phyloP scores from a whole-genome alignment of 92 coral and sea anemone species.

The Porites lobata region DNA sequence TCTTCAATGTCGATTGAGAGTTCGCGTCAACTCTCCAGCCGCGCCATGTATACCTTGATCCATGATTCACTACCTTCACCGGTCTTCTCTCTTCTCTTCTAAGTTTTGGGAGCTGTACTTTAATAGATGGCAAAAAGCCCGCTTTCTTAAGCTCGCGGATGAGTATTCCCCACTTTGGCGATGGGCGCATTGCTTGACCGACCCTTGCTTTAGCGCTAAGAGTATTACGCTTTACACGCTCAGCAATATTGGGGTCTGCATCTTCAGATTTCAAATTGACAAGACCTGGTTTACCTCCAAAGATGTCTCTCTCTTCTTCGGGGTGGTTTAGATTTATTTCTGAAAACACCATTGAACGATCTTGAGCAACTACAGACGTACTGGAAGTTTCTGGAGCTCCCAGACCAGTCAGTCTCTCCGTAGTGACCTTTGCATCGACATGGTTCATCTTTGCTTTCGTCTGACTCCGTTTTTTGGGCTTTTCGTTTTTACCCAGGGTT shows the following conservation, averaged over 20 bases:
- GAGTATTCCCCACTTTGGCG: constrained; percentile 84
- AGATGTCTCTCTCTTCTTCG: constrained; percentile 50
- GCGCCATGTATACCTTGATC: constrained; percentile 80
- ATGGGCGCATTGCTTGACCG: constrained; percentile 72
- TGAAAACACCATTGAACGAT: constrained; percentile 76
- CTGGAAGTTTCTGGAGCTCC: background rate
- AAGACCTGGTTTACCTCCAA: constrained; percentile 65
- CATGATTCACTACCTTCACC: constrained; percentile 27
- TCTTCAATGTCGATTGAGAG: constrained; percentile 3
- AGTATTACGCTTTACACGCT: constrained; percentile 61
- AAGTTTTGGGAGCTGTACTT: constrained; percentile 54
- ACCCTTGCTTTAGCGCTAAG: constrained; percentile 41
- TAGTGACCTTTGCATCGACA: constrained; percentile 14
- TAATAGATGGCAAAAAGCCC: constrained; percentile 75
- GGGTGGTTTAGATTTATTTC: constrained; percentile 75
- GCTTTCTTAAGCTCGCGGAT: constrained; percentile 79
- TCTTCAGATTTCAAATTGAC: constrained; percentile 61
- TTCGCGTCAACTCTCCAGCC: constrained; percentile 72
- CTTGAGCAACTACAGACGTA: constrained; percentile 39
- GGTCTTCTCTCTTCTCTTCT: constrained; percentile 5
- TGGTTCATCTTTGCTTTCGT: constrained; percentile 18
- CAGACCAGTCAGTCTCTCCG: background rate
- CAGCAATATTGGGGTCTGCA: constrained; percentile 59
- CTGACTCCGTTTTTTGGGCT: constrained; percentile 25
- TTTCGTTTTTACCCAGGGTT: constrained; percentile 20